Evolutionary conservation across 2,888 invertebrate species (phyloP), one percentile per base, ranked within the genome.

Genomic region (Macrosoma leucophasiata): DNA sequence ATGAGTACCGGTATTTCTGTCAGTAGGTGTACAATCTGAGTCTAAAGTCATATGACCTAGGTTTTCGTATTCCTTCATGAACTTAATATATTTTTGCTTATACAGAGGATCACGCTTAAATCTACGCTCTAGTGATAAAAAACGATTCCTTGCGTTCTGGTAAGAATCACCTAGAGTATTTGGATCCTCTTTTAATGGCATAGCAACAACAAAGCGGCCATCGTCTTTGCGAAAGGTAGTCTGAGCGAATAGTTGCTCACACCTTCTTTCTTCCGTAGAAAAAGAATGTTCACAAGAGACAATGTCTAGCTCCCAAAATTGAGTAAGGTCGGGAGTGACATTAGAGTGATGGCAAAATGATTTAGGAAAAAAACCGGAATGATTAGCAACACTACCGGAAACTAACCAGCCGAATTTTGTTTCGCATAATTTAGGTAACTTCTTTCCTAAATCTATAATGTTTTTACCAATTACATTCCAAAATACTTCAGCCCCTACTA

Each of bases 31-130:
- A n/a, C n/a, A 14, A 10, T 18, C n/a, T 7, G 26, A 23, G 21
- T 41, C 24, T 26, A 32, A 27, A 7, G 43, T 36, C 50, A 55
- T 52, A 19, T 53, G 50, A 14, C 48, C 46, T 18, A 52, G 33
- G 5, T 22, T 6, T 19, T 35, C 24, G 20, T 52, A 54, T 33
- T 54, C 50, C 12, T 22, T 10, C 43, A 55, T 49, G 10, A 55
- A 55, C 10, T 44, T 30, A 2, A 40, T n/a, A 27, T 52, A 51
- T 15, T 17, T 41, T 2, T 30, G 3, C 33, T 50, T 49, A 8
- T 37, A 43, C 2, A 9, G n/a, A 4, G 36, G 23, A 13, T 48
- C 42, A 2, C 43, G 40, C 15, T 37, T 12, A 19, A 52, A 39
- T 12, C 41, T 18, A 18, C 22, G 20, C 11, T 36, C 31, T 14